phyloP scores from a whole-genome alignment of 2,113 vertebrate species.

The Tor tambroides region DNA sequence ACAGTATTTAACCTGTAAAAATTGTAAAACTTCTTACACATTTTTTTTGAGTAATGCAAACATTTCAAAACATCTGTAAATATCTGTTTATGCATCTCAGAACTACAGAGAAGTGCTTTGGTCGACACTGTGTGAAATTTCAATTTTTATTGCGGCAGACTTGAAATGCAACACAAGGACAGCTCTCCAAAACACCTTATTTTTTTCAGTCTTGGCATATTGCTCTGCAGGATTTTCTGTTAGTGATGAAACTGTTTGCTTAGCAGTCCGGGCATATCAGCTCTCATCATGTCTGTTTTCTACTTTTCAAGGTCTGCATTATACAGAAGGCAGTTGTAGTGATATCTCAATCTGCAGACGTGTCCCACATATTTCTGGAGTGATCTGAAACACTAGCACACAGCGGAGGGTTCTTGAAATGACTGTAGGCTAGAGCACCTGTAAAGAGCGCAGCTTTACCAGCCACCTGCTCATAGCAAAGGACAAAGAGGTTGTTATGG shows the following conservation, averaged over 20 bases:
- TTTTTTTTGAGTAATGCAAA: not conserved
- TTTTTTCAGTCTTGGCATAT: not conserved
- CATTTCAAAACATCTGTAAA: not conserved
- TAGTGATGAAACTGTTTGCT: slow-evolving; percentile 1
- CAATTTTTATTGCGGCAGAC: no score
- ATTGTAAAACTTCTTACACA: not conserved
- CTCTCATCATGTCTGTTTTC: not conserved
- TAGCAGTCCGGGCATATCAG: slow-evolving; percentile 4
- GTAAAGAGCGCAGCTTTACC: not conserved
- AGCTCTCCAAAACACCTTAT: not conserved
- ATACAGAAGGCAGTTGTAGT: slow-evolving; percentile 13
- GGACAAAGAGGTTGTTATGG: slow-evolving; percentile 55
- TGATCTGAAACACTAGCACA: slow-evolving; percentile 18
- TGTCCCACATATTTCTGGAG: slow-evolving; percentile 8
- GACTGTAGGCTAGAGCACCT: slow-evolving; percentile 12
- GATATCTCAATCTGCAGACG: slow-evolving; percentile 38
- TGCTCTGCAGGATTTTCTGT: not conserved
- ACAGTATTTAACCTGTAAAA: not conserved
- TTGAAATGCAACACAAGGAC: not conserved
- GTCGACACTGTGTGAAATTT: not conserved
- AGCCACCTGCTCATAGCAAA: slow-evolving; percentile 39
- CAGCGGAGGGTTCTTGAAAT: slow-evolving; percentile 1
- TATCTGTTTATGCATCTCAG: not conserved
- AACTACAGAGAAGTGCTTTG: not conserved
- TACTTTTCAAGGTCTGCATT: slow-evolving; percentile 28